These are phyloP conservation scores for Nycticorax nycticorax DNA, from an alignment of 2,113 vertebrate genomes.

Conservation along the genomic window DNA sequence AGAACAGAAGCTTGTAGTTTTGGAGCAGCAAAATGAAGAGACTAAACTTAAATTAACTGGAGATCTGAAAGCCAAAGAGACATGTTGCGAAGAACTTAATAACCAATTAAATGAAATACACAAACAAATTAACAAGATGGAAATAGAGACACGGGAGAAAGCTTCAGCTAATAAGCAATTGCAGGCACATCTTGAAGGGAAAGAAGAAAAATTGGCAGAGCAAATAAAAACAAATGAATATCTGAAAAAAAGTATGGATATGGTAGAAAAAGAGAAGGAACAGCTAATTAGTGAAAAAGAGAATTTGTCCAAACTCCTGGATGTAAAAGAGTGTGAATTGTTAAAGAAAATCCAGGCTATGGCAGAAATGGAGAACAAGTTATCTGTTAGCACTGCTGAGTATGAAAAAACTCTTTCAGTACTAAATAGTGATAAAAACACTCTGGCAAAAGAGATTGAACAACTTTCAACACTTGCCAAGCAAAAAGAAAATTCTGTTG, in stretches of 20 bases:
- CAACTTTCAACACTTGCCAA: constrained; percentile 65
- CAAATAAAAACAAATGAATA: constrained; percentile 63
- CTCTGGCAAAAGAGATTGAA: constrained; percentile 54
- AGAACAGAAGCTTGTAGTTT: constrained; percentile 67
- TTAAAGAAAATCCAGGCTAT: constrained; percentile 55
- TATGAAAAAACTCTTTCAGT: constrained; percentile 43
- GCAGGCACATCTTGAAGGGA: constrained; percentile 61
- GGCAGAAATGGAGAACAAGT: constrained; percentile 63
- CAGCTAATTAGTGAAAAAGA: constrained; percentile 71
- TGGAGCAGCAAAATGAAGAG: constrained; percentile 61
- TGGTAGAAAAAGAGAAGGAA: constrained; percentile 66
- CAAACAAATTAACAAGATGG: constrained; percentile 69
- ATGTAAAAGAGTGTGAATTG: constrained; percentile 45
- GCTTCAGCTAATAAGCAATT: constrained; percentile 69
- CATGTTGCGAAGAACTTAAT: constrained; percentile 68
- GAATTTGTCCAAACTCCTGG: constrained; percentile 67
- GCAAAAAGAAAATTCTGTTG: constrained; percentile 67
- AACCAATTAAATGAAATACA: constrained; percentile 70
- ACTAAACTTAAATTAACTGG: constrained; percentile 64
- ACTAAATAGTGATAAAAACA: constrained; percentile 73
- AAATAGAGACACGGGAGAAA: constrained; percentile 49
- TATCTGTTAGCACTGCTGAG: constrained; percentile 66
- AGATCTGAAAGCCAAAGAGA: constrained; percentile 69
- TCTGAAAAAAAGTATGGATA: constrained; percentile 47
- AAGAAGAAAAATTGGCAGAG: constrained; percentile 62